These are phyloP conservation scores for Uromys caudimaculatus DNA, from an alignment of 2,797 vertebrate species.

Conservation along the genomic window DNA sequence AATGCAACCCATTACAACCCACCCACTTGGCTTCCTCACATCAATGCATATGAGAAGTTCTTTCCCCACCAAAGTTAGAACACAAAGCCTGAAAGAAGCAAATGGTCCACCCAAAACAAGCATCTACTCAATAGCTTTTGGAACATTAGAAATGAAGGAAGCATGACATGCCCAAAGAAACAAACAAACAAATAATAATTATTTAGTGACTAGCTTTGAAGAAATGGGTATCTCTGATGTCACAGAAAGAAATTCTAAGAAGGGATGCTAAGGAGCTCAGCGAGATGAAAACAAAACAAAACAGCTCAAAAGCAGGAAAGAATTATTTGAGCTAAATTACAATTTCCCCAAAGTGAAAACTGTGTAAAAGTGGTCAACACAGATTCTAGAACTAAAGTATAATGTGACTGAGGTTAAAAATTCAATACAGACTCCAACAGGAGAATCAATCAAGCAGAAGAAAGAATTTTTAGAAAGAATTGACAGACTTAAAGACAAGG, in stretches of 20 bases:
- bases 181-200: not conserved
- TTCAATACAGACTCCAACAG: not conserved
- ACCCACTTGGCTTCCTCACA: not conserved
- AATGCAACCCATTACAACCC: not conserved
- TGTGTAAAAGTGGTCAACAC: not conserved
- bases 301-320: not conserved
- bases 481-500: not conserved
- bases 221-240: not conserved
- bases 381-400: not conserved
- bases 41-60: not conserved
- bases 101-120: not conserved
- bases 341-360: not conserved
- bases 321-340: not conserved
- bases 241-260: not conserved
- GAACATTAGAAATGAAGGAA: not conserved
- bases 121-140: no score
- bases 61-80: not conserved
- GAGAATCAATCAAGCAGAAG: not conserved
- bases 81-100: not conserved
- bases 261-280: not conserved
- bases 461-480: not conserved
- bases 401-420: not conserved
- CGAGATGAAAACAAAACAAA: not conserved
- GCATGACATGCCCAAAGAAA: not conserved
- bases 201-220: not conserved